phyloP scores from a whole-genome alignment of 1,140 invertebrate genomes.

The Stratiolaelaps scimitus region DNA sequence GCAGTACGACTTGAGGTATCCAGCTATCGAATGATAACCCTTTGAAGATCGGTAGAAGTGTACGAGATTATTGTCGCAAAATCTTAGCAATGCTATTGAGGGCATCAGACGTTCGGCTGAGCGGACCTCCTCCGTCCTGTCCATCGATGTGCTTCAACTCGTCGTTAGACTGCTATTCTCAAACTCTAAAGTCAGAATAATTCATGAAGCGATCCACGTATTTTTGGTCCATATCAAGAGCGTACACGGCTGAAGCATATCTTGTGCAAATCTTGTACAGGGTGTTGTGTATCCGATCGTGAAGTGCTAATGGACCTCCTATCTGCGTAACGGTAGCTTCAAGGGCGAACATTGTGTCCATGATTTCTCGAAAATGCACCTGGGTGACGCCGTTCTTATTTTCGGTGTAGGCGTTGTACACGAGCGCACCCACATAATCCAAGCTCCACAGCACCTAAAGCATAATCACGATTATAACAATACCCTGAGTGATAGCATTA shows the following conservation, averaged over 20 bases:
- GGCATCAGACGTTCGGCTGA: no score
- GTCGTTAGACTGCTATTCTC: background rate
- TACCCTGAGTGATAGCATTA: no score
- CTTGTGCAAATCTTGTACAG: constrained; percentile 25
- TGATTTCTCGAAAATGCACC: constrained; percentile 7
- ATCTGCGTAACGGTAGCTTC: background rate
- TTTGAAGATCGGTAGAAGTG: no score
- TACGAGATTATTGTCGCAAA: no score
- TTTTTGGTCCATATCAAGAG: constrained; percentile 13
- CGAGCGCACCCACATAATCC: background rate
- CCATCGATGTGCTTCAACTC: no score
- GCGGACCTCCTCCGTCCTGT: no score
- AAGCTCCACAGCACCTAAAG: constrained; percentile 4
- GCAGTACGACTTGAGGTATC: no score
- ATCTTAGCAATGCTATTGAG: no score
- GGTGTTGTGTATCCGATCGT: constrained; percentile 16
- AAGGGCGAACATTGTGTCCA: constrained; percentile 2
- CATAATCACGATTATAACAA: no score
- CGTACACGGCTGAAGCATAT: constrained; percentile 2
- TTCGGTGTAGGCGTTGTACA: constrained; percentile 10
- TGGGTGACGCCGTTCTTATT: constrained; percentile 23
- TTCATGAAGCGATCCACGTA: constrained; percentile 25
- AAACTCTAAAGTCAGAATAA: constrained; percentile 8
- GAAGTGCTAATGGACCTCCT: background rate
- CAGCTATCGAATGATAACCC: no score